A percentile compares a stretch with the other conserved stretches of the same genome.
Evolutionary conservation across 2,888 invertebrate species (phyloP).

Genomic region (Operophtera brumata): DNA sequence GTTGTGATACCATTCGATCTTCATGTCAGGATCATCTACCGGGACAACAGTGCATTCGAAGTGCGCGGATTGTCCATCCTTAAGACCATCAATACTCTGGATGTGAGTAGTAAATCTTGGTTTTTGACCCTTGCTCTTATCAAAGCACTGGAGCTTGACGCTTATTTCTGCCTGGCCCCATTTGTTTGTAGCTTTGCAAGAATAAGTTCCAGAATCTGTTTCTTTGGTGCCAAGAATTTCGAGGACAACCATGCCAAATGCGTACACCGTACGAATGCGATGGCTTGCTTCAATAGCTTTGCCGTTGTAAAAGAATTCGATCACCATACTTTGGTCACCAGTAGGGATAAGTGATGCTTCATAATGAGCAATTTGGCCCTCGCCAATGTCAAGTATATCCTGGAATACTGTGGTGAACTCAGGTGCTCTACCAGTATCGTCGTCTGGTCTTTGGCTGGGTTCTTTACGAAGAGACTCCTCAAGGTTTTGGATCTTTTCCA

Average conservation of each 20-base stretch:
- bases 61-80: slow-evolving; percentile 96
- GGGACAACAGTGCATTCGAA: slow-evolving; percentile 97
- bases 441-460: slow-evolving; percentile 84
- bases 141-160: slow-evolving; percentile 90
- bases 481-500: slow-evolving; percentile 94
- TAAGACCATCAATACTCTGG: slow-evolving; percentile 89
- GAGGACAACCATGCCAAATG: slow-evolving; percentile 98
- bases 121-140: slow-evolving; percentile 91
- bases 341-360: slow-evolving; percentile 97
- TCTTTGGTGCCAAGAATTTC: slow-evolving; percentile 97
- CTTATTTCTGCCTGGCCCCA: slow-evolving; percentile 94
- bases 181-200: slow-evolving; percentile 93
- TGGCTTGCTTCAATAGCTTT: slow-evolving; percentile 93
- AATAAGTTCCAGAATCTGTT: slow-evolving; percentile 94
- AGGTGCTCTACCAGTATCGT: slow-evolving; percentile 91
- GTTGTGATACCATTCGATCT: slow-evolving; percentile 98
- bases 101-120: slow-evolving; percentile 94
- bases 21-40: slow-evolving; percentile 95
- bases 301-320: slow-evolving; percentile 98
- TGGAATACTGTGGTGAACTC: slow-evolving; percentile 93
- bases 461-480: slow-evolving; percentile 91
- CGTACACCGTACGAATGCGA: slow-evolving; percentile 95
- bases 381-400: slow-evolving; percentile 90
- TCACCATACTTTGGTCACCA: slow-evolving; percentile 95
- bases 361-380: slow-evolving; percentile 98